These are phyloP conservation scores for Alfaro cultratus DNA, from an alignment of 2,797 vertebrate genomes.

Conservation along the genomic window DNA sequence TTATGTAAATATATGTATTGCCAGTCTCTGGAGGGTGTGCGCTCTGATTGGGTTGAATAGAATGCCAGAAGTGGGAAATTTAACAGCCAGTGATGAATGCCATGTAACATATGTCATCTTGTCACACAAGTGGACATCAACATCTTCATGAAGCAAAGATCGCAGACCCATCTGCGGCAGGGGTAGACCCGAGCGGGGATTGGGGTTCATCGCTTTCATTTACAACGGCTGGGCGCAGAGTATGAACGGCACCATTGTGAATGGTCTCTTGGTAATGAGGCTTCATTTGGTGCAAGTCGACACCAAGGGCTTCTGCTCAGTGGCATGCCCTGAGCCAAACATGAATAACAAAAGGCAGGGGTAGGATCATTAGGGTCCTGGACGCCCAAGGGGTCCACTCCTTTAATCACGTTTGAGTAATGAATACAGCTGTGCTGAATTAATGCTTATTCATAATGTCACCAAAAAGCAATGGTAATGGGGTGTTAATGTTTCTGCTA, in stretches of 20 bases:
- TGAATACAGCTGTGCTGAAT: slow-evolving; percentile 80
- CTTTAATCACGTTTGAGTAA: slow-evolving; percentile 82
- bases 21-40: slow-evolving; percentile 52
- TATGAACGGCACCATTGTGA: slow-evolving; percentile 62
- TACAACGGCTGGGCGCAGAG: slow-evolving; percentile 46
- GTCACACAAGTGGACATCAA: slow-evolving; percentile 72
- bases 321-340: slow-evolving; percentile 65
- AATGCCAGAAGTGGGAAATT: slow-evolving; percentile 67
- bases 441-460: slow-evolving; percentile 74
- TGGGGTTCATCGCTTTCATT: slow-evolving; percentile 61
- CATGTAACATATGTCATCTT: slow-evolving; percentile 74
- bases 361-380: slow-evolving; percentile 78
- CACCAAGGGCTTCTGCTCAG: slow-evolving; percentile 73
- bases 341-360: slow-evolving; percentile 81
- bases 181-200: slow-evolving; percentile 41
- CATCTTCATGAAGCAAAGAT: slow-evolving; percentile 60
- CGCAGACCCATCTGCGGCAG: slow-evolving; percentile 67
- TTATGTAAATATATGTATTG: slow-evolving; percentile 79
- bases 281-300: slow-evolving; percentile 60
- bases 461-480: slow-evolving; percentile 65
- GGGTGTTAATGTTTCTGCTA: slow-evolving; percentile 63
- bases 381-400: slow-evolving; percentile 71
- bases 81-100: slow-evolving; percentile 68
- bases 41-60: slow-evolving; percentile 42
- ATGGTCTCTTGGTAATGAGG: slow-evolving; percentile 78